Evolutionary conservation across 2,797 vertebrate species (phyloP).

Genomic region (Coluber constrictor): DNA sequence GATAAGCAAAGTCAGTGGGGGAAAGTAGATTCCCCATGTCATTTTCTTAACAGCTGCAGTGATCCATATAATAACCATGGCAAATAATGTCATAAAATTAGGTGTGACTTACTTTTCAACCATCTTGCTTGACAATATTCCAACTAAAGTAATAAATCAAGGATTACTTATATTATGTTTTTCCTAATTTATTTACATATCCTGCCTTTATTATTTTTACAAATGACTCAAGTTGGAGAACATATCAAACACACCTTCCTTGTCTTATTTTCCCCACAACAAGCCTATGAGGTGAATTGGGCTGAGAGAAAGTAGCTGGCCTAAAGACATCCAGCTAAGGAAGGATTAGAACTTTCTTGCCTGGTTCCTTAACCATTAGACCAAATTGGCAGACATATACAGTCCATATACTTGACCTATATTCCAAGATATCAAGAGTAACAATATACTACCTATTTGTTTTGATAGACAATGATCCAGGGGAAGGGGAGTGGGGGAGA

Average conservation of each 20-base stretch:
- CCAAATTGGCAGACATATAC: background rate
- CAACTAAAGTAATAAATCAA: background rate
- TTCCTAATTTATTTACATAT: background rate
- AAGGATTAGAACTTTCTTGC: background rate
- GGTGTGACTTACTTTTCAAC: background rate
- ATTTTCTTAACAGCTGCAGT: background rate
- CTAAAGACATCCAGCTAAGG: background rate
- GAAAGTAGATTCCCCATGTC: background rate
- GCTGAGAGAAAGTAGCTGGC: too few species aligned
- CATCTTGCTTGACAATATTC: background rate
- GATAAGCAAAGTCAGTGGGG: background rate
- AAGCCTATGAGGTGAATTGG: background rate
- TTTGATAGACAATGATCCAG: background rate
- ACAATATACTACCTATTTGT: background rate
- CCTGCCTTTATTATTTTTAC: background rate
- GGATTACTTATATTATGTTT: background rate
- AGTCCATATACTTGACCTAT: background rate
- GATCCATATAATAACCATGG: background rate
- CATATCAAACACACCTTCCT: background rate
- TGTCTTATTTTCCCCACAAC: background rate
- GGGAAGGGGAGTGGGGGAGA: background rate
- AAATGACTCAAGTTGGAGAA: background rate
- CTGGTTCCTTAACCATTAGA: background rate
- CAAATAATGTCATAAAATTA: background rate
- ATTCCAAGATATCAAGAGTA: background rate